Base-by-base conservation (phyloP, 2,113 vertebrate genomes). In the Proterorhinus semilunaris region DNA sequence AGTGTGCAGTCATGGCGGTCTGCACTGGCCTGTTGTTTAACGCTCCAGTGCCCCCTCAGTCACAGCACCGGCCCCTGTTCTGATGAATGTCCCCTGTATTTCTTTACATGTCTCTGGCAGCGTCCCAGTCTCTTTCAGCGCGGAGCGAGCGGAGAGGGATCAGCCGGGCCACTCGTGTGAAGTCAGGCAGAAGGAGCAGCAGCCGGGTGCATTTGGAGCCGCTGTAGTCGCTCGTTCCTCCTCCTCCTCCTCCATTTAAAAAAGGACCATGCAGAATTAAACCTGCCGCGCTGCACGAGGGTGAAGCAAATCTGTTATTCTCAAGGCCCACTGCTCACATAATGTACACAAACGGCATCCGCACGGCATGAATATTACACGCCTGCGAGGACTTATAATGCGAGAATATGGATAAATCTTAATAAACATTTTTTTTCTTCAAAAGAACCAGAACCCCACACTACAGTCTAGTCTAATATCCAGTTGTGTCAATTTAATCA, bases 171-270 rank as follows among this genome's bases (percentile, higher is more conserved):
- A 71, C 78, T 89, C 80, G 71, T 84, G 88, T 87, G 88, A 64
- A 84, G 81, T 88, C 81, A 88, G 71, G 85, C 84, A 82, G 85
- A 90, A 88, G 80, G 71, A 89, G 87, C 75, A 75, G 78, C 82
- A 82, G 79, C 78, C 75, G 50, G 74, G 58, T 68, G 70, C 76
- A 54, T 82, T 85, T 87, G 75, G 66, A 77, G 74, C 3, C 70
- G 79, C 73, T 75, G 52, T 6, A 76, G 76, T 49, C 68, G 75
- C 86, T 82, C 81, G 70, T 73, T 53, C 79, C 76, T 68, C 65
- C 55, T 46, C 65, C 55, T 46, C 65, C 66, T 63, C 52, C 47
- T 47, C 74, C 67, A 82, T 80, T 83, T 71, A 66, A 82, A 66
- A 82, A 84, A 80, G 44, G 27, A 63, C 48, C 76, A 67, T 77